Evolutionary conservation across 2,797 vertebrate species (phyloP).

Genomic region (Ambastaia sidthimunki): DNA sequence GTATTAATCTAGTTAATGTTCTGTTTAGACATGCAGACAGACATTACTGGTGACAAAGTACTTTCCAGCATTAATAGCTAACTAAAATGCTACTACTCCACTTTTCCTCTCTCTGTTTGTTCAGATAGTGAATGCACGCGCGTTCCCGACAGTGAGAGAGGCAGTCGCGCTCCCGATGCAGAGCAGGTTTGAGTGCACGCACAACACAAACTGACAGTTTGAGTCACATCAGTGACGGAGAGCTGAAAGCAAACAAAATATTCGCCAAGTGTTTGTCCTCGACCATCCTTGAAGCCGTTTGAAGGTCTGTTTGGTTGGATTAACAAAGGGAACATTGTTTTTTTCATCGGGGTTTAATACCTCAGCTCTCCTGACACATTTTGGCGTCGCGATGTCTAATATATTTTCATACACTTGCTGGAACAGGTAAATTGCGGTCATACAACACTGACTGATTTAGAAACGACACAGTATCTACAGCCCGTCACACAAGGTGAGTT

Average conservation of each 20-base stretch:
- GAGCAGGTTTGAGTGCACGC: neutral
- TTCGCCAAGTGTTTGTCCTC: constrained; percentile 21
- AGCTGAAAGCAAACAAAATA: constrained; percentile 12
- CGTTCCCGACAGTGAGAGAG: neutral
- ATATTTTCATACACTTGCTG: constrained; percentile 27
- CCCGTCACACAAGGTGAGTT: constrained; percentile 6
- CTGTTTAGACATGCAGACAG: neutral
- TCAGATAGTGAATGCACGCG: constrained; percentile 14
- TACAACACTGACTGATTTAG: neutral
- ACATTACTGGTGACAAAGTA: neutral
- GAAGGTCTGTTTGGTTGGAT: constrained; percentile 15
- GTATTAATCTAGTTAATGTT: no score
- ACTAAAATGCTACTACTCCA: neutral
- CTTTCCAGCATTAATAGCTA: neutral
- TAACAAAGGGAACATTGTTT: constrained; percentile 21
- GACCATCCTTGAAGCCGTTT: constrained; percentile 19
- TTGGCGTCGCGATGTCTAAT: constrained; percentile 34
- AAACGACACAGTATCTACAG: neutral
- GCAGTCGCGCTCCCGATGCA: constrained; percentile 17
- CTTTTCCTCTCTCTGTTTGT: neutral
- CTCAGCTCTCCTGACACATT: constrained; percentile 2
- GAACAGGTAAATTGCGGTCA: neutral
- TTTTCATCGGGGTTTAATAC: constrained; percentile 17
- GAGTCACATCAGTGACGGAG: constrained; percentile 9
- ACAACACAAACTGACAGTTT: constrained; percentile 27